A percentile compares a stretch with the other conserved stretches of the same genome.
Evolutionary conservation across 2,113 vertebrate species (phyloP).

Genomic region (Vicugna pacos): DNA sequence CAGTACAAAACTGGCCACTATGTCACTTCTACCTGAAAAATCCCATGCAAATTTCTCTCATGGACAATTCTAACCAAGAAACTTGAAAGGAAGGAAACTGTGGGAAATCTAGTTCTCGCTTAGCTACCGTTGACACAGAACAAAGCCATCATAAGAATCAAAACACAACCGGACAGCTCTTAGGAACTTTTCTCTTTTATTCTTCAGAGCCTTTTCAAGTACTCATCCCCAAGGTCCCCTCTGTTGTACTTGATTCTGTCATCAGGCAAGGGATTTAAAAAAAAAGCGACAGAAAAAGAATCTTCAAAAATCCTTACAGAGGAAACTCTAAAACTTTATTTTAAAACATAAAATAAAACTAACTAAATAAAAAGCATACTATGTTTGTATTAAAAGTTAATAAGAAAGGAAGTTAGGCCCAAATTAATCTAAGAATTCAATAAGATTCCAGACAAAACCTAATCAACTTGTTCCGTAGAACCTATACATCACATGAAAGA

Average conservation of each 20-base stretch:
- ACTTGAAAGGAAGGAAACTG: background rate
- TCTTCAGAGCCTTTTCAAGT: background rate
- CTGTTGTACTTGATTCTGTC: background rate
- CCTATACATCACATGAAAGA: background rate
- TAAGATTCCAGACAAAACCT: constrained; percentile 1
- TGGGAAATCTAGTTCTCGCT: background rate
- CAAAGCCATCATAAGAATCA: background rate
- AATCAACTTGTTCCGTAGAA: background rate
- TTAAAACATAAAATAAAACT: background rate
- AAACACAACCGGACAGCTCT: background rate
- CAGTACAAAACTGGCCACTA: background rate
- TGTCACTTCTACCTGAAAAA: background rate
- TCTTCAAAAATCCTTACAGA: background rate
- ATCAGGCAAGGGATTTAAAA: background rate
- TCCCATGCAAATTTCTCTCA: background rate
- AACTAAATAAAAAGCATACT: background rate
- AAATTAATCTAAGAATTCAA: background rate
- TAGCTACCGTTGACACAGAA: background rate
- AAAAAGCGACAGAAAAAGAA: background rate
- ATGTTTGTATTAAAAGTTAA: background rate
- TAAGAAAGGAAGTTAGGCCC: background rate
- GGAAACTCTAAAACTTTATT: background rate
- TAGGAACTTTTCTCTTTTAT: background rate
- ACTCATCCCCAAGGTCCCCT: background rate
- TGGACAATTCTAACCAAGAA: background rate